Evolutionary conservation across 2,888 invertebrate genomes (phyloP).

Genomic region (Choreutis nemorana): DNA sequence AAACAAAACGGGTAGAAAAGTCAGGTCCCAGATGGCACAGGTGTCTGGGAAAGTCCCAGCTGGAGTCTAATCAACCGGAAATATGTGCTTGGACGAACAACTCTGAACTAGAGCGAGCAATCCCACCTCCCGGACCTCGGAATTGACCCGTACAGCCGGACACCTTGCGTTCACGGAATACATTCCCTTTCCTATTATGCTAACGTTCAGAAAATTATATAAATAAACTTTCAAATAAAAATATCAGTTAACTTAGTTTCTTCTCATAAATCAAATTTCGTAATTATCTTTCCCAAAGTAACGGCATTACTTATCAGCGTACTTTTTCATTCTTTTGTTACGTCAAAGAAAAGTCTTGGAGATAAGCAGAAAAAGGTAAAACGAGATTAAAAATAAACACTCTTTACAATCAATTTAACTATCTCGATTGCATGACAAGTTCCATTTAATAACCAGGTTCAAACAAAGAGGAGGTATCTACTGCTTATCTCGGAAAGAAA

Average conservation of each 20-base stretch:
- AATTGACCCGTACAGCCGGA: too few relatives aligned
- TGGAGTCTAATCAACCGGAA: slow-evolving; percentile 60
- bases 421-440: slow-evolving; percentile 40
- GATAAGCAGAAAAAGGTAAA: slow-evolving; percentile 20
- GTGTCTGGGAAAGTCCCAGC: slow-evolving; percentile 43
- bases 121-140: slow-evolving; percentile 24
- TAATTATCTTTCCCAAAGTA: too few relatives aligned
- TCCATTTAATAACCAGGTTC: slow-evolving; percentile 47
- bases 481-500: slow-evolving; percentile 54
- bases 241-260: too few relatives aligned
- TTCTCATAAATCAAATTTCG: too few relatives aligned
- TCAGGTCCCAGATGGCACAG: slow-evolving; percentile 42
- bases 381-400: slow-evolving; percentile 30
- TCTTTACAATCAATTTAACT: slow-evolving; percentile 48
- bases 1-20: slow-evolving; percentile 53
- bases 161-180: too few relatives aligned
- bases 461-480: slow-evolving; percentile 36
- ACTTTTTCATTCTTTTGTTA: slow-evolving; percentile 1
- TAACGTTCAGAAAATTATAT: too few relatives aligned
- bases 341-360: slow-evolving; percentile 1
- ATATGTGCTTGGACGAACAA: slow-evolving; percentile 41
- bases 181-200: too few relatives aligned
- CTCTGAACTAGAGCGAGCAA: slow-evolving; percentile 16
- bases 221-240: neutral
- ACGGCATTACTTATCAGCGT: neutral